These are phyloP conservation scores for Microtus richardsoni DNA, from an alignment of 2,113 vertebrate species.

Conservation along the genomic window DNA sequence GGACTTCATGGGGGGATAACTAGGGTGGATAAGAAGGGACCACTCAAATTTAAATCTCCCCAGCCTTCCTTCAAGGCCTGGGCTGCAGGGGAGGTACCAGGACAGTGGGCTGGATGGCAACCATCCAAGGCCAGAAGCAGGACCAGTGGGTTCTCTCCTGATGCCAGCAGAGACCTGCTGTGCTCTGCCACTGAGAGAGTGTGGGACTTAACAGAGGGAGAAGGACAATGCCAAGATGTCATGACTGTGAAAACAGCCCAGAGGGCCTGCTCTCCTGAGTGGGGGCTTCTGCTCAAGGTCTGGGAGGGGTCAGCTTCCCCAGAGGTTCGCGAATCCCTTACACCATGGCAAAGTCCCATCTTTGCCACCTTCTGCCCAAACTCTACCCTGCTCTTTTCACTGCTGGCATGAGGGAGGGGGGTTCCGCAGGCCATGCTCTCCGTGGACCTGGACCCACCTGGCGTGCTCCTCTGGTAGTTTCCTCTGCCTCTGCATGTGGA, in stretches of 20 bases:
- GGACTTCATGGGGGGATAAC: neutral
- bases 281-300: neutral
- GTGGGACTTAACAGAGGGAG: neutral
- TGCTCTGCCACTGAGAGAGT: neutral
- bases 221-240: neutral
- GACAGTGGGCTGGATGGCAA: neutral
- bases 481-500: constrained; percentile 98
- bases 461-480: constrained; percentile 98
- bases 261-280: neutral
- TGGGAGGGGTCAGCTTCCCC: neutral
- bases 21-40: neutral
- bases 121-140: no score
- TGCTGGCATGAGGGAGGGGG: no score
- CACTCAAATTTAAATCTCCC: neutral
- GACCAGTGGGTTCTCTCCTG: neutral
- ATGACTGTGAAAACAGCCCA: neutral
- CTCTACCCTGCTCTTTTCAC: no score
- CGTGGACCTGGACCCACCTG: constrained; percentile 85
- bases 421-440: rapidly evolving
- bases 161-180: neutral
- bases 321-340: neutral
- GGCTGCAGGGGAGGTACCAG: neutral
- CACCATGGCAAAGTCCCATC: neutral
- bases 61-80: neutral
- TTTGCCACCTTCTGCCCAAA: neutral